These are phyloP conservation scores for Volucella inanis DNA, from an alignment of 2,888 invertebrate species.

Conservation along the genomic window DNA sequence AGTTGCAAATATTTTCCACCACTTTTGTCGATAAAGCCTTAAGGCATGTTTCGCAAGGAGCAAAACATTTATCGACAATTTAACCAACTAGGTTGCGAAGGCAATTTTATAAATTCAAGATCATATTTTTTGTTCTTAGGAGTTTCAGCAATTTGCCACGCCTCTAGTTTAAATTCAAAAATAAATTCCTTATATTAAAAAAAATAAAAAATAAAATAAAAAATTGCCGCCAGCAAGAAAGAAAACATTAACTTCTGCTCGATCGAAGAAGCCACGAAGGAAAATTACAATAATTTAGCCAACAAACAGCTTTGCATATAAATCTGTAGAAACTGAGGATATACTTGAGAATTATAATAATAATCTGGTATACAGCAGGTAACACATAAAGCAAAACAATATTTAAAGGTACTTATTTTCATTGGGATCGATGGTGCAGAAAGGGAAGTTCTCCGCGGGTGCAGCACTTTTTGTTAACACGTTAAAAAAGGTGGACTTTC, in stretches of 20 bases:
- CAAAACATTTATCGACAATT: conserved; percentile 47
- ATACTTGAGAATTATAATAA: conserved; percentile 59
- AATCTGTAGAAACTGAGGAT: conserved; percentile 31
- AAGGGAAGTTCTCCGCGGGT: conserved; percentile 99
- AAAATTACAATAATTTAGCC: conserved; percentile 66
- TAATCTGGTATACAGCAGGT: conserved; percentile 44
- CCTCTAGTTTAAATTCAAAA: conserved; percentile 60
- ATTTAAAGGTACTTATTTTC: conserved; percentile 94
- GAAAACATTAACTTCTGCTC: conserved; percentile 50
- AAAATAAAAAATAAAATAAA: conserved; percentile 3
- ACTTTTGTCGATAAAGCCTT: conserved; percentile 26
- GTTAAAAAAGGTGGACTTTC: conserved; percentile 99
- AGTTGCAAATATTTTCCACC: conserved; percentile 29
- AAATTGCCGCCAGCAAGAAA: conserved; percentile 51
- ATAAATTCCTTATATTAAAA: conserved; percentile 55
- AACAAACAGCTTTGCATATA: conserved; percentile 56
- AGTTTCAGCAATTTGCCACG: conserved; percentile 29
- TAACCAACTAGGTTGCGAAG: conserved; percentile 50
- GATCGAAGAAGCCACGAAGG: conserved; percentile 55
- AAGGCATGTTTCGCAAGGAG: conserved; percentile 30
- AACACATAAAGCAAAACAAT: conserved; percentile 50
- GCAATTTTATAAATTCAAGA: conserved; percentile 47
- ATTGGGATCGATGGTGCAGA: conserved; percentile 99
- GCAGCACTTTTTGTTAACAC: conserved; percentile 98
- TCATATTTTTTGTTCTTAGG: conserved; percentile 16